A percentile compares a stretch with the other conserved stretches of the same genome.
Conservation (phyloP, 2,113 vertebrate species). For the Chlorodrepanis virens region DNA sequence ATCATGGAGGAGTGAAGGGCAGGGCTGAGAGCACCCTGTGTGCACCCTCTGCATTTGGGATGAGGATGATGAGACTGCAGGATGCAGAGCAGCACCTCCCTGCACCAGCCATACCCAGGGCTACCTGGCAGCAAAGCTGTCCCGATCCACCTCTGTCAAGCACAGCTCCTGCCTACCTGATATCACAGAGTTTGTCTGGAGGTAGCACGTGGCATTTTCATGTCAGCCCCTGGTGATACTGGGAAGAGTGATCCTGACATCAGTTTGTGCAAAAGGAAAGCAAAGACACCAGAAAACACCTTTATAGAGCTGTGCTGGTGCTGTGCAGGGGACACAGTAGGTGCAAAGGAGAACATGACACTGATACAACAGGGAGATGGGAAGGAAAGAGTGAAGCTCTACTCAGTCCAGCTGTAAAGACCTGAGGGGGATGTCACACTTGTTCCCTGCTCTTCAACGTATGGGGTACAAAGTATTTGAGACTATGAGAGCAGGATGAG, state of each 20-base stretch:
- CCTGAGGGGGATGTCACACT: neutral
- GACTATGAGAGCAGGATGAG: neutral
- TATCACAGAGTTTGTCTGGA: neutral
- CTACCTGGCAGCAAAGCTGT: neutral
- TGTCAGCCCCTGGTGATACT: neutral
- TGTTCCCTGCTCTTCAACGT: neutral
- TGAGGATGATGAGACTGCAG: neutral
- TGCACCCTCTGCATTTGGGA: neutral
- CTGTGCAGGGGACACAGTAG: accelerated
- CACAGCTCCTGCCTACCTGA: neutral
- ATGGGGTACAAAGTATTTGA: neutral
- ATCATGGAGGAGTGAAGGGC: neutral
- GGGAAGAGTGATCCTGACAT: neutral
- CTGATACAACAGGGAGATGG: accelerated
- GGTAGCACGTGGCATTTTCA: neutral
- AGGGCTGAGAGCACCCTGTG: neutral
- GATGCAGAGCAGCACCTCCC: neutral
- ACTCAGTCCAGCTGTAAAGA: neutral
- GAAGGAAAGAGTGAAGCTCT: neutral
- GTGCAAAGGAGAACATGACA: neutral
- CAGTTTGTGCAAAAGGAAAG: neutral
- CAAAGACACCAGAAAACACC: neutral
- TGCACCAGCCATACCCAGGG: neutral
- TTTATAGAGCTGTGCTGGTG: neutral
- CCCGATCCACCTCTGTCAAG: neutral